phyloP scores from a whole-genome alignment of 2,797 vertebrate genomes.

The Ambastaia sidthimunki region DNA sequence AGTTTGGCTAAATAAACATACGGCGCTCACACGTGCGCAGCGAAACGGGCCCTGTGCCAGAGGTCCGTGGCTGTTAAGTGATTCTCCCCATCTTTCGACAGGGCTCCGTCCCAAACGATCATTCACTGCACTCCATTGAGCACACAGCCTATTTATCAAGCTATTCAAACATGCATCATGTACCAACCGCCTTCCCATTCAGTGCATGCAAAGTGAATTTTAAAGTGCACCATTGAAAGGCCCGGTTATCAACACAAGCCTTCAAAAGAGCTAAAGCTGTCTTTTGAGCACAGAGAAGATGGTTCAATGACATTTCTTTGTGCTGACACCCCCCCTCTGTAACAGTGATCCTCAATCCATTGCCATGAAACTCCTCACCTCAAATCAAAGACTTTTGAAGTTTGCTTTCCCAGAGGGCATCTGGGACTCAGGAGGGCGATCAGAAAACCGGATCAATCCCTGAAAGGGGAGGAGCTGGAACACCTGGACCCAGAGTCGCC shows the following conservation, averaged over 20 bases:
- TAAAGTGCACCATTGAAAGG: conserved; percentile 27
- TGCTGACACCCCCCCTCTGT: conserved; percentile 51
- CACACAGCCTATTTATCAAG: conserved; percentile 34
- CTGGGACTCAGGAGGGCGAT: conserved; percentile 61
- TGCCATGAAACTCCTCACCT: conserved; percentile 21
- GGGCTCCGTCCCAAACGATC: background rate
- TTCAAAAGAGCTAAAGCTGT: conserved; percentile 26
- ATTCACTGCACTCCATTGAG: background rate
- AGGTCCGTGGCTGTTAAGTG: conserved; percentile 19
- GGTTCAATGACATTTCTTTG: conserved; percentile 59
- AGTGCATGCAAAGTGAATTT: conserved; percentile 35
- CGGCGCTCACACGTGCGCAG: background rate
- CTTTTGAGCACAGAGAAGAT: conserved; percentile 35
- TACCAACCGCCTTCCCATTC: conserved; percentile 31
- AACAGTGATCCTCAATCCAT: conserved; percentile 40
- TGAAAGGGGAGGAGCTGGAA: conserved; percentile 49
- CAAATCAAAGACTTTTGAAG: conserved; percentile 45
- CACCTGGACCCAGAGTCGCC: conserved; percentile 46
- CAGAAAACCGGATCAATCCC: conserved; percentile 65
- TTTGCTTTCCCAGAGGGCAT: conserved; percentile 50
- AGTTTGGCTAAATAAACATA: background rate
- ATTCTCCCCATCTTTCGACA: conserved; percentile 1
- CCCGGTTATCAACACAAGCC: conserved; percentile 16
- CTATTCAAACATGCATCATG: conserved; percentile 28
- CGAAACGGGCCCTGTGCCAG: background rate